Conservation (phyloP, 1,140 invertebrate species). For the Druon quercuslanigerum region DNA sequence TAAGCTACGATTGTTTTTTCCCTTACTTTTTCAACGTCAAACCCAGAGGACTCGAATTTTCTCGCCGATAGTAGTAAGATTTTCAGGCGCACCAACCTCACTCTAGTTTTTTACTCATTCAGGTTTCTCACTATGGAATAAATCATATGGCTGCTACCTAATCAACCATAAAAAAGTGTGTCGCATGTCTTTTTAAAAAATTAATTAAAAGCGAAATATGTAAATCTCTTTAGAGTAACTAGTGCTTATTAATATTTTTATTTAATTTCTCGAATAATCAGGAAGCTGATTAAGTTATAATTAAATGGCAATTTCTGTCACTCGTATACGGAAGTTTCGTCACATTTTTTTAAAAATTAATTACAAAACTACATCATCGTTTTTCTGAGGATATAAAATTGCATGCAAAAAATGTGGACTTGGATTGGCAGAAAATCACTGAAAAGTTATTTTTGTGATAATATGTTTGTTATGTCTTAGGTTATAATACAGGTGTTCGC, state of each 20-base stretch:
- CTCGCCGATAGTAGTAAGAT: no score
- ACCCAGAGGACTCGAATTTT: no score
- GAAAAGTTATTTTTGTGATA: not conserved
- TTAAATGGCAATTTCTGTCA: not conserved
- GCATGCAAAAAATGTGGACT: not conserved
- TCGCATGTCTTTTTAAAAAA: not conserved
- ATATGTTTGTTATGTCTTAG: constrained; percentile 43
- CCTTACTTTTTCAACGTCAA: no score
- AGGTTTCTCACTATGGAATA: not conserved
- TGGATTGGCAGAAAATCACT: not conserved
- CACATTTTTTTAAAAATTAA: not conserved
- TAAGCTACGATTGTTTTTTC: no score
- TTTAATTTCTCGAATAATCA: not conserved
- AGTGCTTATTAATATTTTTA: not conserved
- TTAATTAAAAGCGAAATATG: constrained; percentile 22
- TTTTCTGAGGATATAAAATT: not conserved
- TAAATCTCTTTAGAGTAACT: not conserved
- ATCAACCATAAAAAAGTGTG: no score
- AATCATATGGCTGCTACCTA: constrained; percentile 58
- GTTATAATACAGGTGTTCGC: constrained; percentile 85
- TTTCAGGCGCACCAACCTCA: not conserved
- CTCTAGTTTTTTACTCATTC: constrained; percentile 33
- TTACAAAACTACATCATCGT: not conserved
- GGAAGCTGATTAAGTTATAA: not conserved
- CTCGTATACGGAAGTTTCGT: not conserved